Conservation (phyloP, 2,113 vertebrate species). For the Leiothrix lutea region DNA sequence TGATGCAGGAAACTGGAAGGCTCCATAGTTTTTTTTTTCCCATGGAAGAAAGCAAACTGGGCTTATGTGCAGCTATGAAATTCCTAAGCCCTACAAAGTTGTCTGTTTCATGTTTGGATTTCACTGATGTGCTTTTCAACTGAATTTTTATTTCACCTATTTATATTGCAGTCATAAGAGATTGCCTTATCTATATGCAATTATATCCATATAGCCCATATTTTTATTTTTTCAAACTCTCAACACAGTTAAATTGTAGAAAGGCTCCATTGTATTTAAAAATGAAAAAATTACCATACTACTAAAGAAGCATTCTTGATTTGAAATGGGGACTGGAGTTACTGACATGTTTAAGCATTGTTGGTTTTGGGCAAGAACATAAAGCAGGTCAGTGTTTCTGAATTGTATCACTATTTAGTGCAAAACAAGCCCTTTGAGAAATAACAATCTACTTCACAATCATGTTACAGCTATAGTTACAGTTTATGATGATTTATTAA, state of each 20-base stretch:
- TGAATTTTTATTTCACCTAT: not conserved
- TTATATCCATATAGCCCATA: not conserved
- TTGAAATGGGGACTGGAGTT: not conserved
- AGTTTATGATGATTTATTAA: constrained; percentile 53
- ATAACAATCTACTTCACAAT: not conserved
- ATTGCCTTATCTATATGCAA: not conserved
- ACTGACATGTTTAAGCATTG: not conserved
- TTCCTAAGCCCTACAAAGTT: not conserved
- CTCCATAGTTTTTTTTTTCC: not conserved
- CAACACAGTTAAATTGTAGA: not conserved
- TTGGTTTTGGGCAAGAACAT: not conserved
- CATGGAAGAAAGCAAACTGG: not conserved
- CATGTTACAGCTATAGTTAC: not conserved
- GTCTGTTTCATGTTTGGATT: not conserved
- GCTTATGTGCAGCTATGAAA: not conserved
- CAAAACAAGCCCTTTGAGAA: not conserved
- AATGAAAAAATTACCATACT: not conserved
- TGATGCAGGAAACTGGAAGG: not conserved
- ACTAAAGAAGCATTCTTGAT: not conserved
- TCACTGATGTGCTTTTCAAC: not conserved
- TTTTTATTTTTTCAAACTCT: not conserved
- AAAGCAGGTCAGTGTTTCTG: not conserved
- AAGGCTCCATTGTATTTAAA: not conserved
- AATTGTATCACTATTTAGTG: not conserved
- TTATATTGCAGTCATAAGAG: not conserved